These are phyloP conservation scores for Sarcophaga carnaria DNA, from an alignment of 2,888 invertebrate genomes.

Conservation along the genomic window DNA sequence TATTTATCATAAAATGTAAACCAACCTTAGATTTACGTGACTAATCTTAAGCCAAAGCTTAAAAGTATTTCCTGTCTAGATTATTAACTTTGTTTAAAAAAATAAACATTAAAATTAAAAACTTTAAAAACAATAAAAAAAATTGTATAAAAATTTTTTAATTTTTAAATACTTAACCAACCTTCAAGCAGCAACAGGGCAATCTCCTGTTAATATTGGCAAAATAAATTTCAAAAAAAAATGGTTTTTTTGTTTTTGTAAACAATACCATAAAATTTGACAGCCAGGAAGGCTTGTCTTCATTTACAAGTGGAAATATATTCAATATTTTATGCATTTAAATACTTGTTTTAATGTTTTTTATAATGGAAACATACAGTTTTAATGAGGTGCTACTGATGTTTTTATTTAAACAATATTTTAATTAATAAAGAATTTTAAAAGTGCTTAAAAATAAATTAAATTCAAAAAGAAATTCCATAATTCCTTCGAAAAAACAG, in stretches of 20 bases:
- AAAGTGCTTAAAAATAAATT: slow-evolving; percentile 16
- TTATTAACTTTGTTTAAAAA: slow-evolving; percentile 1
- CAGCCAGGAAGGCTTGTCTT: slow-evolving; percentile 59
- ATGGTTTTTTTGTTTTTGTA: background rate
- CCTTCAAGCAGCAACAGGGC: slow-evolving; percentile 46
- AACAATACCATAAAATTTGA: background rate
- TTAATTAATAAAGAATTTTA: slow-evolving; percentile 44
- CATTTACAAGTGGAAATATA: slow-evolving; percentile 18
- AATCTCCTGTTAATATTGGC: slow-evolving; percentile 44
- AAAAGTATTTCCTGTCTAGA: slow-evolving; percentile 49
- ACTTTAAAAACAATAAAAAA: background rate
- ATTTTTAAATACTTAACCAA: background rate
- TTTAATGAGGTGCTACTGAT: slow-evolving; percentile 65
- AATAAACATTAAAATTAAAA: background rate
- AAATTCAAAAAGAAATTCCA: background rate
- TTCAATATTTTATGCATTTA: slow-evolving; percentile 55
- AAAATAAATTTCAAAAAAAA: background rate
- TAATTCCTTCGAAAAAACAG: too few species aligned
- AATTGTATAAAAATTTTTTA: too few species aligned
- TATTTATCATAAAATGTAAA: background rate
- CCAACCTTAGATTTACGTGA: slow-evolving; percentile 51
- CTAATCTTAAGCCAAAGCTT: slow-evolving; percentile 13
- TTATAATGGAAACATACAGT: slow-evolving; percentile 63
- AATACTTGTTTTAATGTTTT: slow-evolving; percentile 27
- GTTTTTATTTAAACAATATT: slow-evolving; percentile 56